Evolutionary conservation across 2,113 vertebrate species (phyloP).

Genomic region (Symphodus melops): DNA sequence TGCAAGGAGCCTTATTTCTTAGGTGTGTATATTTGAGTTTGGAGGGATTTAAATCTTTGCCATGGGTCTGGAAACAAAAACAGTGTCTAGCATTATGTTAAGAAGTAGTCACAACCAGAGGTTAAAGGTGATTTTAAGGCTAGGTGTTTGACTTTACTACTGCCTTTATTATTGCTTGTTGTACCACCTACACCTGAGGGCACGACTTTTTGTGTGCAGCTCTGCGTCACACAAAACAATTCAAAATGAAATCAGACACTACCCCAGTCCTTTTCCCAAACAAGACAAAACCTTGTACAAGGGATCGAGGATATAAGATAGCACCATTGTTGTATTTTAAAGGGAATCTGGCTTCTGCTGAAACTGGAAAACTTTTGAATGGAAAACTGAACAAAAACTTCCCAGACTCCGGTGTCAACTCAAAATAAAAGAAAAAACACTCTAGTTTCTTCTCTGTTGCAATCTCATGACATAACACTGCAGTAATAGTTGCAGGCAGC

Average conservation of each 20-base stretch:
- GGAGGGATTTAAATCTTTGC: neutral
- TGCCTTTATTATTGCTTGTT: slow-evolving; percentile 9
- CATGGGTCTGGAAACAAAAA: slow-evolving; percentile 7
- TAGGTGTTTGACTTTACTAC: slow-evolving; percentile 18
- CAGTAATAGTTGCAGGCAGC: slow-evolving; percentile 1
- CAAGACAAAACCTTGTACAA: slow-evolving; percentile 40
- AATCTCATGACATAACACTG: neutral
- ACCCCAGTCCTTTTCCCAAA: slow-evolving; percentile 37
- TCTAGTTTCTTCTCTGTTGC: slow-evolving; percentile 15
- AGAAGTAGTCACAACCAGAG: neutral
- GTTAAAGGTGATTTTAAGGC: slow-evolving; percentile 6
- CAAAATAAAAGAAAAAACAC: neutral
- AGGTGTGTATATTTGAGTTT: neutral
- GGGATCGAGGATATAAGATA: slow-evolving; percentile 50
- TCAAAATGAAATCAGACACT: slow-evolving; percentile 50
- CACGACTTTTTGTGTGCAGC: slow-evolving; percentile 16
- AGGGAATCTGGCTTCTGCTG: slow-evolving; percentile 12
- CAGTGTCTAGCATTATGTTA: neutral
- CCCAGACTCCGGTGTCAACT: no score
- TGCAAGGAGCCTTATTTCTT: slow-evolving; percentile 15
- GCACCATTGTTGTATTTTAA: slow-evolving; percentile 3
- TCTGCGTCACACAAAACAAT: slow-evolving; percentile 21
- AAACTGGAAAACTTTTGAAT: no score
- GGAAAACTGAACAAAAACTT: neutral
- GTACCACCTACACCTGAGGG: slow-evolving; percentile 42